Base-by-base conservation (phyloP, 2,888 invertebrate genomes). In the Biston betularia region DNA sequence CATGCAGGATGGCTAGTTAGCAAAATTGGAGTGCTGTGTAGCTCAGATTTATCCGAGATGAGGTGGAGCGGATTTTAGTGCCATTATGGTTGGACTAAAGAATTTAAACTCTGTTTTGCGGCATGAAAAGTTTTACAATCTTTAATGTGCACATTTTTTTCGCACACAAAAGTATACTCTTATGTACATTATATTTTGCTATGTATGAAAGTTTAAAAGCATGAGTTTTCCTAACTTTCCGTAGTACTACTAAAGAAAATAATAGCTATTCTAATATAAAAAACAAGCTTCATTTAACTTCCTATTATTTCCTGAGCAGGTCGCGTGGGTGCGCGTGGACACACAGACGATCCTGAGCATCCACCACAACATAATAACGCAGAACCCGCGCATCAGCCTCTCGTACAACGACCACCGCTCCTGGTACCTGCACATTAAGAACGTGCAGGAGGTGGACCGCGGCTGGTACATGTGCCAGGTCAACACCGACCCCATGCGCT, bases 401-500 rank as follows among this genome's bases (percentile, higher is more conserved):
- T 96, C 97, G 59, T 97, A 96, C 94, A 98, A 97, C 89, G 98
- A 98, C 90, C 98, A 98, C 86, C 96, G 98, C 64, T 97, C 98
- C 59, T 98, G 98, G 98, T 98, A 97, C 89, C 95, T 98, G 71
- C 98, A 98, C 86, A 97, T 98, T 88, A 97, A 97, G 88, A 96
- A 96, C 83, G 97, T 97, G 40, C 97, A 97, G 84, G 98, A 98
- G 87, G 95, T 96, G 52, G 98, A 98, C 90, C 95, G 98, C 2
- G 98, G 98, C 68, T 98, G 97, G 97, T 98, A 95, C 83, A 98
- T 98, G 98, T 98, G 98, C 85, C 98, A 98, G 90, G 96, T 98
- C 75, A 98, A 98, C 90, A 98, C 98, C 0, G 97, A 98, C 89
- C 98, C 98, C n/a, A 98, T 98, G 98, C 95, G 97, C 74, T 97